phyloP scores from a whole-genome alignment of 2,888 invertebrate genomes.

The Torymus tubicola region DNA sequence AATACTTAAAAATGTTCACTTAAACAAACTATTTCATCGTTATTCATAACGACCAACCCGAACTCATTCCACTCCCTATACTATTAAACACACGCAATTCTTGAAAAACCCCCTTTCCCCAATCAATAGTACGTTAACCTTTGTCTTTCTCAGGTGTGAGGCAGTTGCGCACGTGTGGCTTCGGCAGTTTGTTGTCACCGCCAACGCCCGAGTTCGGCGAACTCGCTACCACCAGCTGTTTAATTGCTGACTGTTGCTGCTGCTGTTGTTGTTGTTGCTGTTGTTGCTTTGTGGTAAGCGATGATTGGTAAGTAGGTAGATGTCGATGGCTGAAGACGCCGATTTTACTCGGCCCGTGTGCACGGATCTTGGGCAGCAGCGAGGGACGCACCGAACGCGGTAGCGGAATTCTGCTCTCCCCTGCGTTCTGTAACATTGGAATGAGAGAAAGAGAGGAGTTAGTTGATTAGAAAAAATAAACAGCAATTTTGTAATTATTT shows the following conservation, averaged over 20 bases:
- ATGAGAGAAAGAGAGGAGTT: background rate
- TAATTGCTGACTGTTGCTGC: slow-evolving; percentile 5
- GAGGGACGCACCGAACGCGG: slow-evolving; percentile 69
- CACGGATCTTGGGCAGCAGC: slow-evolving; percentile 67
- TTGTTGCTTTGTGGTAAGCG: background rate
- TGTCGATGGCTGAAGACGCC: slow-evolving; percentile 20
- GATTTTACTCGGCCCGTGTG: slow-evolving; percentile 30
- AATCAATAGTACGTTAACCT: background rate
- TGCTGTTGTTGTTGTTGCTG: slow-evolving; percentile 1
- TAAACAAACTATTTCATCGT: too few species aligned
- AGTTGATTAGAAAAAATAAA: background rate
- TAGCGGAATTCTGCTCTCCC: slow-evolving; percentile 72
- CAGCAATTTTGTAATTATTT: background rate
- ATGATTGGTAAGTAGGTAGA: slow-evolving; percentile 1
- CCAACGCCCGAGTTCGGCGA: too few species aligned
- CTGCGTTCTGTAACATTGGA: slow-evolving; percentile 68
- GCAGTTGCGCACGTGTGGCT: too few species aligned
- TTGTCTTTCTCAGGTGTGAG: slow-evolving; percentile 21
- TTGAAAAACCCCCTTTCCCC: too few species aligned
- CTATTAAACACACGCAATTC: too few species aligned
- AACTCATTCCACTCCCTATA: too few species aligned
- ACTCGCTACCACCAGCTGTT: background rate
- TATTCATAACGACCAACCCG: too few species aligned
- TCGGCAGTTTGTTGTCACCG: too few species aligned
- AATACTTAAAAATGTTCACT: too few species aligned